Base-by-base conservation (phyloP, 2,888 invertebrate genomes). In the Druceiella hillmani region DNA sequence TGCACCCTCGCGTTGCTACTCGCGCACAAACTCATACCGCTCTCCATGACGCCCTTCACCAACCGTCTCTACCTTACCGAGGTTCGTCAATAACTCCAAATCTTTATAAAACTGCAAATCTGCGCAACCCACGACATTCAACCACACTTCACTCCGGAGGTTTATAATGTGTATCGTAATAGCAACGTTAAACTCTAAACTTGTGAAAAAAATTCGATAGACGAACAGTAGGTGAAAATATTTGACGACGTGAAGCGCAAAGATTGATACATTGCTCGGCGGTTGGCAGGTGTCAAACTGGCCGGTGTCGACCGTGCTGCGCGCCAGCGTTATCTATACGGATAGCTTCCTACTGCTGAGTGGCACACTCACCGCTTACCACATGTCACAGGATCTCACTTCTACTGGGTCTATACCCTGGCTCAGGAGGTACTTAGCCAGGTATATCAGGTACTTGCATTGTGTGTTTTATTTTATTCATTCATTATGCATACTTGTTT, bases 321-420 rank as follows among this genome's bases (percentile, higher is more conserved):
- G 83, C 30, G 73, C 75, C 7, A 79, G 81, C 1, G 65, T 80
- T 64, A 66, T 81, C 50, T 81, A 76, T 61, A 79, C 80, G 2
- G 83, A 84, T 55, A 72, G 78, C 45, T 78, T 83, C 55, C 64
- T 84, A 20, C 61, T 83, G 9, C 61, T 83, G 26, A 82, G 82
- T 48, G 84, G 83, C 1, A 65, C 80, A 2, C 58, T 83, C 17
- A 74, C 77, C 0, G 75, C 82, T 1, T 76, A 78, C 50, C 74
- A 78, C 27, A 66, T 81, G 50, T 67, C 78, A 3, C 64, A 63
- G 30, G 78, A 76, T 45, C 64, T 69, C 36, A 66, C 64, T 32
- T 58, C 61, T 25, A 73, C 72, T 3, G 71, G 74, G 4, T 69
- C 64, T 36, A 66, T 80, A 24, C 70, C 76, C 11, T 73, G 75